A percentile compares a stretch with the other conserved stretches of the same genome.
Evolutionary conservation across 2,888 invertebrate species (phyloP).

Genomic region (Eupithecia tripunctaria): DNA sequence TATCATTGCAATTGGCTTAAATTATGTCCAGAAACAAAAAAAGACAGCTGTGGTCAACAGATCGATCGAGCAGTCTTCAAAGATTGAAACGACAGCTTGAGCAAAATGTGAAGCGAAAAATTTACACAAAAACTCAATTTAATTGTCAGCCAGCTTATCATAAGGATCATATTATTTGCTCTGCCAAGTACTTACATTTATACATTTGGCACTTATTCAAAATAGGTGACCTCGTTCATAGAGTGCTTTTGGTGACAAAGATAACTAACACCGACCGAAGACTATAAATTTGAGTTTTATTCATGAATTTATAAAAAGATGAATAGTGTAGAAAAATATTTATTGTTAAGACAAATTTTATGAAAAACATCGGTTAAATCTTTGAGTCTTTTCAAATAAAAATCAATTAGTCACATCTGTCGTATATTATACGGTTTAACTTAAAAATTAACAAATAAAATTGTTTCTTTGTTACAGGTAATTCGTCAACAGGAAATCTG

Average conservation of each 20-base stretch:
- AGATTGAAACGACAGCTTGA: neutral
- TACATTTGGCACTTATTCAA: conserved; percentile 47
- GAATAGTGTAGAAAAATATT: conserved; percentile 3
- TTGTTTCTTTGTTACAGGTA: conserved; percentile 72
- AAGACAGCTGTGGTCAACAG: neutral
- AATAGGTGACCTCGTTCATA: conserved; percentile 45
- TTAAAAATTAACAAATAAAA: conserved; percentile 53
- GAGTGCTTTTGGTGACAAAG: conserved; percentile 45
- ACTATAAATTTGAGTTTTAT: conserved; percentile 36
- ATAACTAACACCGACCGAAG: conserved; percentile 28
- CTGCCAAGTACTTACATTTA: conserved; percentile 45
- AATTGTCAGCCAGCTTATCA: conserved; percentile 44
- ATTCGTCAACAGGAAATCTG: conserved; percentile 62
- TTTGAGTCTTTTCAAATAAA: conserved; percentile 26
- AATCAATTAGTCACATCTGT: conserved; percentile 36
- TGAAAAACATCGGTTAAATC: conserved; percentile 2
- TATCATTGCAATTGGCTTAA: conserved; percentile 2
- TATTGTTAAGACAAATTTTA: conserved; percentile 14
- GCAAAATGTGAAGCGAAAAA: conserved; percentile 6
- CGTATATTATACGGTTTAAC: conserved; percentile 35
- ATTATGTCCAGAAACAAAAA: neutral
- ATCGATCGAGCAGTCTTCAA: neutral
- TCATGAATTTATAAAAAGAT: conserved; percentile 19
- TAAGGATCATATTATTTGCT: conserved; percentile 42
- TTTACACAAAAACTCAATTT: conserved; percentile 32